phyloP scores from a whole-genome alignment of 2,888 invertebrate species.

The Drosophila niveifrons region DNA sequence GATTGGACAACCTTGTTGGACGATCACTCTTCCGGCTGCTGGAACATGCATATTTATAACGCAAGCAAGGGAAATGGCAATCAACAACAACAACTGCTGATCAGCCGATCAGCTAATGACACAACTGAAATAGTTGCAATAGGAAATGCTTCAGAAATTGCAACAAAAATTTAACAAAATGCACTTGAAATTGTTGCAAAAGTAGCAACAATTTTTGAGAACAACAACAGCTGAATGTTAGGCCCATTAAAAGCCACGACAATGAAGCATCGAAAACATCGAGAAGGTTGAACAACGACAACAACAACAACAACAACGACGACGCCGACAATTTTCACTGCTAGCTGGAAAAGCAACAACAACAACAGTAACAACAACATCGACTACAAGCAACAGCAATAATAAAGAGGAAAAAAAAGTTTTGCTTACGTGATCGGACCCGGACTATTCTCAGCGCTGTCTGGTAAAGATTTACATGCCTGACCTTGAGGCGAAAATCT shows the following conservation, averaged over 20 bases:
- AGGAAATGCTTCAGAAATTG: slow-evolving; percentile 56
- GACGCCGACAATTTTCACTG: slow-evolving; percentile 42
- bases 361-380: slow-evolving; percentile 19
- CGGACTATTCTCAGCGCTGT: slow-evolving; percentile 61
- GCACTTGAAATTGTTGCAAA: slow-evolving; percentile 53
- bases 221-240: slow-evolving; percentile 42
- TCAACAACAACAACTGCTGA: slow-evolving; percentile 39
- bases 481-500: slow-evolving; percentile 80
- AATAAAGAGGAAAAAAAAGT: slow-evolving; percentile 51
- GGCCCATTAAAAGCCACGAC: slow-evolving; percentile 72
- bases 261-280: slow-evolving; percentile 59
- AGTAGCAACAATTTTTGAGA: slow-evolving; percentile 22
- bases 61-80: slow-evolving; percentile 29
- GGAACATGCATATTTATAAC: slow-evolving; percentile 28
- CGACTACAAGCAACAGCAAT: slow-evolving; percentile 10
- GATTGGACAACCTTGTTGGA: slow-evolving; percentile 40
- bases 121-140: slow-evolving; percentile 48
- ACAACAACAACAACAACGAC: slow-evolving; percentile 12
- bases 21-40: slow-evolving; percentile 64
- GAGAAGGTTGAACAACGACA: slow-evolving; percentile 40
- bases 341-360: slow-evolving; percentile 57
- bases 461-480: slow-evolving; percentile 78
- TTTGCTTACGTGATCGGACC: slow-evolving; percentile 74
- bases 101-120: slow-evolving; percentile 59
- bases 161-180: slow-evolving; percentile 45